Evolutionary conservation across 2,888 invertebrate species (phyloP).

Genomic region (Hirudinaria manillensis): DNA sequence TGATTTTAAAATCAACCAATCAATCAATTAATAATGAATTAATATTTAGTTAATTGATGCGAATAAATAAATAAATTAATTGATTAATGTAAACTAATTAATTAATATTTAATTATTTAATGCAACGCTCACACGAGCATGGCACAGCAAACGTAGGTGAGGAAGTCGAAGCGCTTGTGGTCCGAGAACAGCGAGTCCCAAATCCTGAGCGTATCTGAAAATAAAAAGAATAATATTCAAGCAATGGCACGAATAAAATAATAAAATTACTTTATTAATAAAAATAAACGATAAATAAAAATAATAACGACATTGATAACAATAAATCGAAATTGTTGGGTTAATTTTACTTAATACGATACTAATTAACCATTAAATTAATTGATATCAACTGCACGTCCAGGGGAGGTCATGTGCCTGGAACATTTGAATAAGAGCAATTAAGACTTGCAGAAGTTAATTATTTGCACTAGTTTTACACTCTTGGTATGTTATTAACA

Average conservation of each 20-base stretch:
- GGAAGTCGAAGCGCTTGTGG: slow-evolving; percentile 77
- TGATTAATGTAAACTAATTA: slow-evolving; percentile 9
- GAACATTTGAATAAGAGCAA: too few relatives aligned
- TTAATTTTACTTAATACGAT: too few relatives aligned
- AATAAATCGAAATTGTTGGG: too few relatives aligned
- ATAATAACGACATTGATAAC: too few relatives aligned
- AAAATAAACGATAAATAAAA: too few relatives aligned
- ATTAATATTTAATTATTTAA: not conserved
- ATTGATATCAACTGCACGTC: too few relatives aligned
- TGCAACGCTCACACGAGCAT: slow-evolving; percentile 84
- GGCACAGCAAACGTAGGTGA: slow-evolving; percentile 86
- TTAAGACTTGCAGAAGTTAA: too few relatives aligned
- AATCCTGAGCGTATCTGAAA: slow-evolving; percentile 80
- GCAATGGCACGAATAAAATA: not conserved
- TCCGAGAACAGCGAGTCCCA: slow-evolving; percentile 97
- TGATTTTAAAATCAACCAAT: not conserved
- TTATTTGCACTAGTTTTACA: too few relatives aligned
- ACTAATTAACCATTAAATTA: too few relatives aligned
- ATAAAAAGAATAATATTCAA: slow-evolving; percentile 27
- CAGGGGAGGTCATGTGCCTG: too few relatives aligned
- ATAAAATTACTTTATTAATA: not conserved
- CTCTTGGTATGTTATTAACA: too few relatives aligned
- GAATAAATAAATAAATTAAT: not conserved
- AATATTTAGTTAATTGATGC: not conserved
- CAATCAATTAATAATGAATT: slow-evolving; percentile 22